Evolutionary conservation across 1,140 invertebrate species (phyloP), one percentile per base, ranked within the genome.

Genomic region (Planococcus citri): DNA sequence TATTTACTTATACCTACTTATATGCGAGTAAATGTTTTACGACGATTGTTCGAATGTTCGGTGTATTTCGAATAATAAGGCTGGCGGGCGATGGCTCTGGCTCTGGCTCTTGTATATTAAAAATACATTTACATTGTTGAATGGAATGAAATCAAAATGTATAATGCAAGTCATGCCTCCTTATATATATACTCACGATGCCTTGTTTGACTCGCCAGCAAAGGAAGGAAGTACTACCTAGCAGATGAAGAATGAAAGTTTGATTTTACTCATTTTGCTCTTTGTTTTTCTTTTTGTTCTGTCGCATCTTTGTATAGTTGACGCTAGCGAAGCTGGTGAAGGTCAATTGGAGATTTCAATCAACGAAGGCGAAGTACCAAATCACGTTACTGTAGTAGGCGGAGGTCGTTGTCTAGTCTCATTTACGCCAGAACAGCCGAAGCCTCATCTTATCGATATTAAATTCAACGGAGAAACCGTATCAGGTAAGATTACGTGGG

Each of bases 381-480:
- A 98, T 83, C 93, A 97, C 80, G 95, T 98, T 21, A 92, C 94
- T 79, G 91, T 94, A 17, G 90, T 97, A 6, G 94, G 94, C 60
- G 93, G 93, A 71, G 94, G 94, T 37, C 84, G 92, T 70, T 97
- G 94, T 77, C 83, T 97, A 27, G 94, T 98, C 10, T 95, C 91
- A 67, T 99, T 98, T 80, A 91, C 94, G 14, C 96, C 97, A 20
- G 94, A 97, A 77, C 84, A 88, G 71, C 83, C 90, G 9, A 94
- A 94, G 74, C 85, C 91, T 27, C 95, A 99, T 80, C 84, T 90
- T 73, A 95, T 99, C 74, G 95, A 98, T 80, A 97, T 99, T 71
- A 97, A 95, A 80, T 98, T 99, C 80, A 98, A 98, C 79, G 92
- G 92, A 61, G 91, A 95, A 81, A 92, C 92, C 70, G 93, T 98